Evolutionary conservation across 2,113 vertebrate species (phyloP).

Genomic region (Leucopsar rothschildi): DNA sequence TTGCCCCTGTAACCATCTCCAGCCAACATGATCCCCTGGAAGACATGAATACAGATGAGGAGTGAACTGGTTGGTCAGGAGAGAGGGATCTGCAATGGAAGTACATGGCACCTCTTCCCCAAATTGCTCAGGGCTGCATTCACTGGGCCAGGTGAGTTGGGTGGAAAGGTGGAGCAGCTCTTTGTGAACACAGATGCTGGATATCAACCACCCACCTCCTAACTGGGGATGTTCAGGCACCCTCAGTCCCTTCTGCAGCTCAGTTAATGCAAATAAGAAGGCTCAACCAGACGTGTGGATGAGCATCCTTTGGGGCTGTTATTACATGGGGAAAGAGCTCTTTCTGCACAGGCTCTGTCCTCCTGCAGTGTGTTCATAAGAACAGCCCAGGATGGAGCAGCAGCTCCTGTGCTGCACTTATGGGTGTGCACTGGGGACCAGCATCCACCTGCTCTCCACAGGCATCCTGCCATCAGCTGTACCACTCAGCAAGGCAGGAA

Average conservation of each 20-base stretch:
- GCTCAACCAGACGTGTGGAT: not conserved
- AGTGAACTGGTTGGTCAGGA: not conserved
- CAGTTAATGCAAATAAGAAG: not conserved
- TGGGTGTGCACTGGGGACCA: not conserved
- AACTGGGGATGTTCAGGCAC: not conserved
- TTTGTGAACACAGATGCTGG: not conserved
- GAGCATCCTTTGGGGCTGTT: too few species aligned
- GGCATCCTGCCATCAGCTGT: not conserved
- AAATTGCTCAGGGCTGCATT: not conserved
- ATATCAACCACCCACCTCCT: not conserved
- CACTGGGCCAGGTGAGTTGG: too few species aligned
- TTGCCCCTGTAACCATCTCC: constrained; percentile 95
- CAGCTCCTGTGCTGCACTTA: not conserved
- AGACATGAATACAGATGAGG: fast-evolving
- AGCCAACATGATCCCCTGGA: constrained; percentile 84
- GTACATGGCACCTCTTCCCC: not conserved
- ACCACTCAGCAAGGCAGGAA: not conserved
- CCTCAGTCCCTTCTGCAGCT: not conserved
- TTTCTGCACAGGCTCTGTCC: not conserved
- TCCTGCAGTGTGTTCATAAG: not conserved
- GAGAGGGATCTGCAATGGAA: not conserved
- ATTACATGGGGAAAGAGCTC: not conserved
- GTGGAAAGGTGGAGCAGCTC: not conserved
- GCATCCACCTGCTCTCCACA: not conserved
- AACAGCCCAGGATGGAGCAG: not conserved